These are phyloP conservation scores for Incurvaria masculella DNA, from an alignment of 2,888 invertebrate species.

Conservation along the genomic window DNA sequence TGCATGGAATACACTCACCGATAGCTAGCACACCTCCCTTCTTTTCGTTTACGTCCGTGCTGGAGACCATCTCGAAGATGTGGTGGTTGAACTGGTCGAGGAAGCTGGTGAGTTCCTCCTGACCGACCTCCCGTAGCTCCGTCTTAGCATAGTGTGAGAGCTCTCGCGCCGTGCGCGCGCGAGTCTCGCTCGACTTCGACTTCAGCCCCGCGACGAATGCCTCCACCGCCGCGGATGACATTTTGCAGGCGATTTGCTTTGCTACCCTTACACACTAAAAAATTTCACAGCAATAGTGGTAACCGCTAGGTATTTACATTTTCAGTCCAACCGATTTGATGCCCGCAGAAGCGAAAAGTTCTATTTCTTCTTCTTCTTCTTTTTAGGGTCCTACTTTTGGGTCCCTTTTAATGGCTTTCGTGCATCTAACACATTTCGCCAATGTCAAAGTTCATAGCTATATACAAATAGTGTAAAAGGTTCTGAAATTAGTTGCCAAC, in stretches of 20 bases:
- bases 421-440: too few relatives aligned
- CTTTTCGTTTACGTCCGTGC: constrained; percentile 88
- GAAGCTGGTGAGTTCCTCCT: constrained; percentile 86
- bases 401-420: too few relatives aligned
- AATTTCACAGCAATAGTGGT: too few relatives aligned
- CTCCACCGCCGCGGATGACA: constrained; percentile 43
- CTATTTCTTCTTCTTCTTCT: too few relatives aligned
- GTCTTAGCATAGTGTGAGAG: constrained; percentile 89
- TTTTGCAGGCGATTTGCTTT: background rate
- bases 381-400: too few relatives aligned
- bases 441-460: too few relatives aligned
- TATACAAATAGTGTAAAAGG: too few relatives aligned
- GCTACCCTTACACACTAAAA: too few relatives aligned
- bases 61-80: constrained; percentile 95
- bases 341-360: too few relatives aligned
- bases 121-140: constrained; percentile 83
- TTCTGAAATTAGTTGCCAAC: too few relatives aligned
- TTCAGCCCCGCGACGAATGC: constrained; percentile 85
- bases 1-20: constrained; percentile 43
- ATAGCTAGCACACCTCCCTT: constrained; percentile 96
- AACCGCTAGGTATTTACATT: too few relatives aligned
- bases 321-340: too few relatives aligned
- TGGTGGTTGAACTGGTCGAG: constrained; percentile 95
- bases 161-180: constrained; percentile 85
- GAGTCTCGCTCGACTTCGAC: constrained; percentile 80